Conservation (phyloP, 2,113 vertebrate genomes). For the Sporophila hypoxantha region DNA sequence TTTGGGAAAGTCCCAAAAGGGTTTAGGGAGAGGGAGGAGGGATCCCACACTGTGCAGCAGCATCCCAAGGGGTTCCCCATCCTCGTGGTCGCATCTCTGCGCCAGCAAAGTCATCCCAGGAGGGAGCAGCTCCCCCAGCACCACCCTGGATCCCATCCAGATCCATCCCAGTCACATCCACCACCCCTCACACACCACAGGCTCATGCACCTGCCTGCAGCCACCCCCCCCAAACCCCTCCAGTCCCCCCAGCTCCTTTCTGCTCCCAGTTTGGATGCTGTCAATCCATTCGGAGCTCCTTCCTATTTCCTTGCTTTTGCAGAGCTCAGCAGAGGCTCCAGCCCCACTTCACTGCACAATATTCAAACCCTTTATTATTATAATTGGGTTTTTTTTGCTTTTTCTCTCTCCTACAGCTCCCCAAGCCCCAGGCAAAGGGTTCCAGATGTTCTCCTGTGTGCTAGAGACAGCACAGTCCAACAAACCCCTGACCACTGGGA, state of each 20-base stretch:
- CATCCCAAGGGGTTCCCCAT: neutral
- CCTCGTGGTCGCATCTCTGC: neutral
- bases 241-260: neutral
- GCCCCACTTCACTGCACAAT: neutral
- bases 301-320: neutral
- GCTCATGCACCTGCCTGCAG: neutral
- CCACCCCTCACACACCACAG: neutral
- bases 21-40: neutral
- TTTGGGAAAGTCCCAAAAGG: neutral
- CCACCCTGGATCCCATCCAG: neutral
- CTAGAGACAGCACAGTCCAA: too few relatives aligned
- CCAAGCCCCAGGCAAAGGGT: fast-evolving
- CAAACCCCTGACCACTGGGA: too few relatives aligned
- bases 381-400: neutral
- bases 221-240: neutral
- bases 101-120: neutral
- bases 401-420: neutral
- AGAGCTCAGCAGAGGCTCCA: neutral
- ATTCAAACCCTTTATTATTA: neutral
- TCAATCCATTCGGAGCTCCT: neutral
- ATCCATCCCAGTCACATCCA: neutral
- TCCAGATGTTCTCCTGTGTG: too few relatives aligned
- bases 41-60: neutral
- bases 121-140: neutral
- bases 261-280: neutral